Base-by-base conservation (phyloP, 1,140 invertebrate species). In the Teleopsis dalmanni region DNA sequence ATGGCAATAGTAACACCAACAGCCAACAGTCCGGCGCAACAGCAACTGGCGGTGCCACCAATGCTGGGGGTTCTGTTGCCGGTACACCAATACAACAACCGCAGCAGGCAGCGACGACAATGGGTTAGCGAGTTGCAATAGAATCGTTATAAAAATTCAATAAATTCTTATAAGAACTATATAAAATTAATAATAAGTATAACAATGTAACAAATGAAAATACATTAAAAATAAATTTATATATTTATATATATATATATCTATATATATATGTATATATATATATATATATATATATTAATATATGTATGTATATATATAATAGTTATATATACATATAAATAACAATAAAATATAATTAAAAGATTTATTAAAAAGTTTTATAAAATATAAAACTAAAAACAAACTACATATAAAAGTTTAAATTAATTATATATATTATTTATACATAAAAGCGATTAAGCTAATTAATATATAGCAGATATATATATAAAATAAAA, bases 51-150 rank as follows among this genome's bases (percentile, higher is more conserved):
- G 42, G 22, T 18, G 35, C 35, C 42, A 55, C 36, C n/a, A 53
- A 56, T 22, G 50, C 56, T 19, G 60, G 42, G 43, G 54, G 40
- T 8, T 50, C 61, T 21, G 58, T 53, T 31, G 58, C 53, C 40
- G 64, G 45, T 31, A 44, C 37, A 41, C n/a, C n/a, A n/a, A n/a
- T n/a, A n/a, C n/a, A n/a, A n/a, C 49, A 49, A 42, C 50, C 38
- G 42, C 46, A 49, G 52, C 53, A 51, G 43, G 43, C 53, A 55
- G 47, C 53, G 50, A 52, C 53, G 50, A 55, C 53, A 50, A 55
- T 55, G 53, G 53, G 53, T 55, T 55, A 55, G 53, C 53, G 29
- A 52, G 50, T 35, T 51, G 35, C 27, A 52, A 48, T 16, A 22
- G 18, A 34, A 16, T 22, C 27, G 23, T 37, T 11, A 33, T 47